A percentile compares a stretch with the other conserved stretches of the same genome.
phyloP scores from a whole-genome alignment of 1,140 invertebrate genomes.

The Caenorhabditis latens region DNA sequence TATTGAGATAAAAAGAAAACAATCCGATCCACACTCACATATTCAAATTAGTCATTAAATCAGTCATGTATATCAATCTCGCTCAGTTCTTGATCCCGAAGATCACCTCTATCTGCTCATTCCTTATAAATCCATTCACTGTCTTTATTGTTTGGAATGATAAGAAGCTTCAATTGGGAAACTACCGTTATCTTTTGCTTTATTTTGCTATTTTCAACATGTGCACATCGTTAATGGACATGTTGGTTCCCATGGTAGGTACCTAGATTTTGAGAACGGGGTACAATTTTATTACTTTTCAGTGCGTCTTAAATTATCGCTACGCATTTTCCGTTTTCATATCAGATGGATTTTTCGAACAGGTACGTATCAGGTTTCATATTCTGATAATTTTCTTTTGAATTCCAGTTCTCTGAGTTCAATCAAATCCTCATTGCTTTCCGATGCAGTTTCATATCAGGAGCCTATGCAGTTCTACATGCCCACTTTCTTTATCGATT shows the following conservation, averaged over 20 bases:
- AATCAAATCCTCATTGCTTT: not conserved
- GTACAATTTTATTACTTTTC: not conserved
- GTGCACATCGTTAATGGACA: not conserved
- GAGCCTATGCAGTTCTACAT: not conserved
- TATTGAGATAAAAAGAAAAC: too few species aligned
- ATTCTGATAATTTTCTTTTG: not conserved
- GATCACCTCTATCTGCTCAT: not conserved
- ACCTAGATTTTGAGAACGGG: too few species aligned
- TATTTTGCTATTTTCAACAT: slow-evolving; percentile 13
- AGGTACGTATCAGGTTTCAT: not conserved
- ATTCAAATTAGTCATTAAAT: too few species aligned
- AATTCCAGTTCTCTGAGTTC: not conserved
- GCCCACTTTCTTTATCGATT: not conserved
- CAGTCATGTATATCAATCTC: not conserved
- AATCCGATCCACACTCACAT: too few species aligned
- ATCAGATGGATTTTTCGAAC: not conserved
- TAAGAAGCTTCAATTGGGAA: not conserved
- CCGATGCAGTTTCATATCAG: not conserved
- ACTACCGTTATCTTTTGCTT: not conserved
- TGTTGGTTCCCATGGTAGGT: not conserved
- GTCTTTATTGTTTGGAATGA: not conserved
- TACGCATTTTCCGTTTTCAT: not conserved
- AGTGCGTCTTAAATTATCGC: not conserved
- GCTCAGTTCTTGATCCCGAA: not conserved
- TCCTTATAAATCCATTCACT: not conserved